Percentiles rank a stretch among this genome's conserved stretches.
Evolutionary conservation across 2,888 invertebrate genomes (phyloP).

Genomic region (Hartigia nigra): DNA sequence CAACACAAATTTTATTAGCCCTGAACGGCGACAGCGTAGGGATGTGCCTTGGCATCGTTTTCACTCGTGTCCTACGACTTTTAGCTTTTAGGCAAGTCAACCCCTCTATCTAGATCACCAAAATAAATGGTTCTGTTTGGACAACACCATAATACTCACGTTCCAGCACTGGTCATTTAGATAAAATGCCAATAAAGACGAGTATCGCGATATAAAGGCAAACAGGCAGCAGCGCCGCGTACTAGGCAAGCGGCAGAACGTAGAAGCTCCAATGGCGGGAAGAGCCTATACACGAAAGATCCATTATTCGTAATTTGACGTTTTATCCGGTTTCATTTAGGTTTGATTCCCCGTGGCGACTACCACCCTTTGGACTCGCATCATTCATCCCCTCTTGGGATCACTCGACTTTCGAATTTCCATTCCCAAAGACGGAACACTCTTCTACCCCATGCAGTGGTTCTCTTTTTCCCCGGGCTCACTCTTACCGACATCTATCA

Average conservation of each 20-base stretch:
- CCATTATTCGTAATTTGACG: background rate
- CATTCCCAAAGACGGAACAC: background rate
- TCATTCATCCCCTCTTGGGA: background rate
- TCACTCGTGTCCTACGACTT: background rate
- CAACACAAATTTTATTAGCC: background rate
- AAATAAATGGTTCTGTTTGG: slow-evolving; percentile 1
- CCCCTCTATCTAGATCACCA: background rate
- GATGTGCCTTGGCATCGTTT: background rate
- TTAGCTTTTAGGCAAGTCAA: background rate
- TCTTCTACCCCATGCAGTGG: background rate
- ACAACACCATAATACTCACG: background rate
- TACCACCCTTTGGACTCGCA: background rate
- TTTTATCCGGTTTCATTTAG: background rate
- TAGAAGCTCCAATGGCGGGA: background rate
- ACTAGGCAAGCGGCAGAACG: background rate
- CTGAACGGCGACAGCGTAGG: background rate
- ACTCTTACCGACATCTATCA: background rate
- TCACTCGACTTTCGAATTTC: background rate
- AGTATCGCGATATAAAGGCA: background rate
- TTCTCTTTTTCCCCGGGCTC: background rate
- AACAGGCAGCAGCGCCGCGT: background rate
- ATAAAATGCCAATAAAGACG: slow-evolving; percentile 3
- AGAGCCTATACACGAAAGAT: background rate
- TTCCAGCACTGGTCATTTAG: background rate
- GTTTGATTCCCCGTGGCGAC: background rate